These are phyloP conservation scores for Lamellibrachia satsuma DNA, from an alignment of 2,888 invertebrate genomes.

Conservation along the genomic window DNA sequence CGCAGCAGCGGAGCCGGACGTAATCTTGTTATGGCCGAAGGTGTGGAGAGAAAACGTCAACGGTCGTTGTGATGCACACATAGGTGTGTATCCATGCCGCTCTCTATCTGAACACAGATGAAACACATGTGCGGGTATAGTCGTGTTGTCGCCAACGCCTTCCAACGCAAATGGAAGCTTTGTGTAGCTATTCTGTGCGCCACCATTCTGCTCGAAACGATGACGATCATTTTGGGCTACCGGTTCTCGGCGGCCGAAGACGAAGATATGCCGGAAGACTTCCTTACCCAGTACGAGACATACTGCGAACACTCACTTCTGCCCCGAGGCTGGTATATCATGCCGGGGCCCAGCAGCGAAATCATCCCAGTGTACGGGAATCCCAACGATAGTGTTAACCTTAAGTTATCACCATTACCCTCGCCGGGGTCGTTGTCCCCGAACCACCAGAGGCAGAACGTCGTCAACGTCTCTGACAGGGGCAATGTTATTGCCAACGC, in stretches of 20 bases:
- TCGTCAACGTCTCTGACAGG: not conserved
- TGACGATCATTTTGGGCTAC: not conserved
- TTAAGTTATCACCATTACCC: not conserved
- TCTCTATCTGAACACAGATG: not conserved
- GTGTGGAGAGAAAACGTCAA: not conserved
- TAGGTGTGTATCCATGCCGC: constrained; percentile 6
- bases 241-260: constrained; percentile 8
- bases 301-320: not conserved
- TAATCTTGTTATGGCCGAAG: constrained; percentile 11
- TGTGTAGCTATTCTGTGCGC: not conserved
- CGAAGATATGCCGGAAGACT: not conserved
- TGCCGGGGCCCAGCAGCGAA: constrained; percentile 13
- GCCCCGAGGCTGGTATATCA: constrained; percentile 17
- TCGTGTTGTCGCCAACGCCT: constrained; percentile 17
- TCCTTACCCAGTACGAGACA: not conserved
- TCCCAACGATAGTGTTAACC: not conserved
- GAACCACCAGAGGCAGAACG: not conserved
- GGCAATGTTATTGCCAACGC: not conserved
- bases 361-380: not conserved
- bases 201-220: constrained; percentile 5
- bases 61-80: constrained; percentile 12
- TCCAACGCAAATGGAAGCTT: constrained; percentile 6
- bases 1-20: constrained; percentile 11
- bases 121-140: not conserved
- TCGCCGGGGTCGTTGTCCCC: not conserved